A percentile compares a stretch with the other conserved stretches of the same genome.
phyloP scores from a whole-genome alignment of 2,113 vertebrate genomes.

The Vulpes ferrilata region DNA sequence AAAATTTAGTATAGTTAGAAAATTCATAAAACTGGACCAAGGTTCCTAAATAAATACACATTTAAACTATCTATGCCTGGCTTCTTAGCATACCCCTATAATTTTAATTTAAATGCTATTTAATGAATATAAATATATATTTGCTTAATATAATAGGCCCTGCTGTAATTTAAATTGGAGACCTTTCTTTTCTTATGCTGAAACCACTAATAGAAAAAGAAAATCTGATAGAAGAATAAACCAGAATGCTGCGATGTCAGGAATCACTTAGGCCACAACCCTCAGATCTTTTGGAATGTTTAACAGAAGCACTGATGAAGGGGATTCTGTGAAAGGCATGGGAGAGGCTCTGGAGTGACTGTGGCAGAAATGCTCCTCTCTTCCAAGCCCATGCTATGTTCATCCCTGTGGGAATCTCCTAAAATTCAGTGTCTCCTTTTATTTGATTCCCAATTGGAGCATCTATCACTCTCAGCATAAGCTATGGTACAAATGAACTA shows the following conservation, averaged over 20 bases:
- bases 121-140: not conserved
- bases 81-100: not conserved
- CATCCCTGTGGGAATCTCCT: not conserved
- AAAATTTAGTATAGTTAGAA: not conserved
- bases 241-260: not conserved
- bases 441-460: not conserved
- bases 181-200: not conserved
- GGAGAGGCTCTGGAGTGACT: not conserved
- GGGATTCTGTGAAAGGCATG: not conserved
- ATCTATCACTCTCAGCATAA: not conserved
- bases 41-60: not conserved
- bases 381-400: not conserved
- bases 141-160: not conserved
- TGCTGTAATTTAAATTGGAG: not conserved
- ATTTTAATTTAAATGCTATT: slow-evolving; percentile 11
- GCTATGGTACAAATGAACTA: not conserved
- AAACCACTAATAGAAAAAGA: not conserved
- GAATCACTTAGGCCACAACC: not conserved
- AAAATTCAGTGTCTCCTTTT: not conserved
- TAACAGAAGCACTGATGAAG: not conserved
- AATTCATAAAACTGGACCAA: not conserved
- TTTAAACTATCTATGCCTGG: not conserved
- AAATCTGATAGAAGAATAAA: not conserved
- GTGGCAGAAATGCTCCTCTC: not conserved
- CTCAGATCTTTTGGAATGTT: not conserved